A percentile compares a stretch with the other conserved stretches of the same genome.
These are phyloP conservation scores for Sitophilus oryzae DNA, from an alignment of 1,140 invertebrate species.

Conservation along the genomic window DNA sequence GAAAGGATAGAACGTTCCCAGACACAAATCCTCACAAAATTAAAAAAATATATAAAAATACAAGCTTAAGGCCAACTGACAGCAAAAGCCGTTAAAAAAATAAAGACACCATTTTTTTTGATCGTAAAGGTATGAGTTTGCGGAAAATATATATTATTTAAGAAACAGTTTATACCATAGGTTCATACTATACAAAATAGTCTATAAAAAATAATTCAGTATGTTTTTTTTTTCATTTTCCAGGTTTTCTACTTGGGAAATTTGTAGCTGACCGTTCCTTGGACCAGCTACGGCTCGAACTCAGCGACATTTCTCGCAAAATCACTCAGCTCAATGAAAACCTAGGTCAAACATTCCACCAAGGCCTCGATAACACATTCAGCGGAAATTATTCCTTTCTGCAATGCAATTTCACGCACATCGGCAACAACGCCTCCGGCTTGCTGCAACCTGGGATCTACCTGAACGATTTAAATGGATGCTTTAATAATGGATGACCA, in stretches of 20 bases:
- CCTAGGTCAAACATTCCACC: conserved; percentile 15
- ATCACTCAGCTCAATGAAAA: conserved; percentile 13
- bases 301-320: conserved; percentile 17
- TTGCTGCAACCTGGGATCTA: neutral
- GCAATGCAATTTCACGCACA: conserved; percentile 13
- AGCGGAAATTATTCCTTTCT: conserved; percentile 9
- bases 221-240: too few relatives aligned
- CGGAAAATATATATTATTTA: too few relatives aligned
- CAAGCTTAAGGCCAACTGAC: too few relatives aligned
- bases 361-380: neutral
- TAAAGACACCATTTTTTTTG: too few relatives aligned
- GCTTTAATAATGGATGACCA: conserved; percentile 27
- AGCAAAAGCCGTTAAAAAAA: too few relatives aligned
- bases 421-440: conserved; percentile 5
- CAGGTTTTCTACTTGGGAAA: conserved; percentile 45
- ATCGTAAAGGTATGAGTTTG: too few relatives aligned
- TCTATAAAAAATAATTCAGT: too few relatives aligned
- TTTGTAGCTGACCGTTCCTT: conserved; percentile 43
- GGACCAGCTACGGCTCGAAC: conserved; percentile 15
- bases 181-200: too few relatives aligned
- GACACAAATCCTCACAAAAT: too few relatives aligned
- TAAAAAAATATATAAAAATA: too few relatives aligned
- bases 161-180: too few relatives aligned
- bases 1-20: too few relatives aligned
- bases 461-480: conserved; percentile 19